Evolutionary conservation across 2,113 vertebrate genomes (phyloP).

Genomic region (Plestiodon gilberti): DNA sequence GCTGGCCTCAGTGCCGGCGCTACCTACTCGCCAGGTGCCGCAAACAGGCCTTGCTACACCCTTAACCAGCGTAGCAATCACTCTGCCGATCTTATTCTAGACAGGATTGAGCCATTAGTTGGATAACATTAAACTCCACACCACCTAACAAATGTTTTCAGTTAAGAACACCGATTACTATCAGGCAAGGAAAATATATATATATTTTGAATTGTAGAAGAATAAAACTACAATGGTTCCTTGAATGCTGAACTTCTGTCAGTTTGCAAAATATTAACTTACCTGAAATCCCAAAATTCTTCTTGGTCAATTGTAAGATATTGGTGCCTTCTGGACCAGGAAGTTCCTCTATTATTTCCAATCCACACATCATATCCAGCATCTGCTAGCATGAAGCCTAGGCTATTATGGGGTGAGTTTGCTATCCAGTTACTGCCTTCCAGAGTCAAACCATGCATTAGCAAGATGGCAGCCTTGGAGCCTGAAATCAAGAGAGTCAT

Average conservation of each 20-base stretch:
- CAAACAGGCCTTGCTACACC: too few relatives aligned
- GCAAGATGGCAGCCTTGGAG: constrained; percentile 77
- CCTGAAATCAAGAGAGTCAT: constrained; percentile 65
- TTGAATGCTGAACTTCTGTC: background rate
- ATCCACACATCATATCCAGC: constrained; percentile 89
- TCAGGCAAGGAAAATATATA: background rate
- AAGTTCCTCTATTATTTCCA: constrained; percentile 88
- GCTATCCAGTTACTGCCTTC: constrained; percentile 87
- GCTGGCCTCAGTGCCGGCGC: too few relatives aligned
- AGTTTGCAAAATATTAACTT: background rate
- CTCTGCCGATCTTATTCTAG: too few relatives aligned
- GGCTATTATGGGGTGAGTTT: constrained; percentile 82
- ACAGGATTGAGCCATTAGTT: too few relatives aligned
- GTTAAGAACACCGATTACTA: background rate
- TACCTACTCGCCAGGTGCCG: too few relatives aligned
- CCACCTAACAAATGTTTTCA: background rate
- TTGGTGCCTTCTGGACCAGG: constrained; percentile 84
- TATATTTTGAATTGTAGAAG: background rate
- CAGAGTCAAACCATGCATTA: constrained; percentile 85
- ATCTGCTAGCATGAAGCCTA: constrained; percentile 87
- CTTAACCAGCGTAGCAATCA: too few relatives aligned
- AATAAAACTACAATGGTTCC: too few relatives aligned
- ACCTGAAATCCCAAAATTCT: constrained; percentile 91
- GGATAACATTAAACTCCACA: background rate
- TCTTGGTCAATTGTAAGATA: constrained; percentile 70